phyloP scores from a whole-genome alignment of 2,888 invertebrate species.

The Electrophaes corylata region DNA sequence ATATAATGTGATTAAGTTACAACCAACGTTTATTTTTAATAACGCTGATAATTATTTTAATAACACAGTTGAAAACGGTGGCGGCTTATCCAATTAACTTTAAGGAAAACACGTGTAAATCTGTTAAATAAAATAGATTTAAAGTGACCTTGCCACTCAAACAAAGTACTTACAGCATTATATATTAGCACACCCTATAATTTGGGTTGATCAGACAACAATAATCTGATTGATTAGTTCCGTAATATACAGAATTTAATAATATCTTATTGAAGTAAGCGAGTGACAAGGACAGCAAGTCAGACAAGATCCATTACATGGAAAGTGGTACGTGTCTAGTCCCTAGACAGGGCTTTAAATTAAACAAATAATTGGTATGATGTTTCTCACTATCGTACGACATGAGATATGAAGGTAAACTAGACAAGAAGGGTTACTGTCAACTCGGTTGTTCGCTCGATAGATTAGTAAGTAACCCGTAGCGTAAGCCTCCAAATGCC shows the following conservation, averaged over 20 bases:
- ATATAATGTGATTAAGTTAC: neutral
- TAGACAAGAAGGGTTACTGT: too few relatives aligned
- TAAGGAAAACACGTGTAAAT: constrained; percentile 17
- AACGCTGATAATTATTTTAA: constrained; percentile 20
- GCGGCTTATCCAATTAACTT: constrained; percentile 17
- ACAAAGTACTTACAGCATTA: too few relatives aligned
- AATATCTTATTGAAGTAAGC: constrained; percentile 34
- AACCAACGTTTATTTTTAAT: neutral
- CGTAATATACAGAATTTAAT: constrained; percentile 46
- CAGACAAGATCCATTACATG: constrained; percentile 51
- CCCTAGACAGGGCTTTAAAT: constrained; percentile 52
- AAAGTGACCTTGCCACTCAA: constrained; percentile 18
- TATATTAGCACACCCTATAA: constrained; percentile 34
- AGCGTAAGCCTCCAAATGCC: too few relatives aligned
- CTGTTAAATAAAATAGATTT: constrained; percentile 4
- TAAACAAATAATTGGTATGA: constrained; percentile 52
- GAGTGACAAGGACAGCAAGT: constrained; percentile 56
- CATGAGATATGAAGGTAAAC: constrained; percentile 34
- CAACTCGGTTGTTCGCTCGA: too few relatives aligned
- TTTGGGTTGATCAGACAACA: constrained; percentile 40
- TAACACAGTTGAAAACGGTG: constrained; percentile 11
- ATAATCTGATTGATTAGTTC: constrained; percentile 47
- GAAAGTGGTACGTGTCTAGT: constrained; percentile 42
- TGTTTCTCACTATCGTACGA: constrained; percentile 33
- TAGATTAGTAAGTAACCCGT: too few relatives aligned